These are phyloP conservation scores for Rhaphigaster nebulosa DNA, from an alignment of 2,888 invertebrate genomes.

Conservation along the genomic window DNA sequence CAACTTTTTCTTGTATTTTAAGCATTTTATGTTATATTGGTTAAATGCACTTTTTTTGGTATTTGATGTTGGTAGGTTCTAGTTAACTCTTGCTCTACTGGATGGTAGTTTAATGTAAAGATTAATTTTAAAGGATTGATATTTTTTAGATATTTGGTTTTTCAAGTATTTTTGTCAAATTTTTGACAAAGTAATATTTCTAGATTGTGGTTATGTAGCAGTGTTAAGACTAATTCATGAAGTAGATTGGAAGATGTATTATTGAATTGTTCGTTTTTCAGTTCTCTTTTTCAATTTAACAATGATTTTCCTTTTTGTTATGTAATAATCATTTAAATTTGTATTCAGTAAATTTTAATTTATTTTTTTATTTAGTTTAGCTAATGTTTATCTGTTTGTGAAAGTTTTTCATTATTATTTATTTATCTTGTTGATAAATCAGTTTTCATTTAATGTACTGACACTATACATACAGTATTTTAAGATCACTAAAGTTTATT, in stretches of 20 bases:
- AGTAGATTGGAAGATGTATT: background rate
- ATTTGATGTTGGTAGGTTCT: too few relatives aligned
- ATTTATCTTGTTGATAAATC: background rate
- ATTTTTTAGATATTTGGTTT: too few relatives aligned
- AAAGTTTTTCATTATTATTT: background rate
- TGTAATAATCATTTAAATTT: too few relatives aligned
- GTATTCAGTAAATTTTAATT: too few relatives aligned
- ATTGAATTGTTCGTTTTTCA: background rate
- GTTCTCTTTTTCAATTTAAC: background rate
- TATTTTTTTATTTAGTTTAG: background rate
- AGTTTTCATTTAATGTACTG: background rate
- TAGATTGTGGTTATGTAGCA: background rate
- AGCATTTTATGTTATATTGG: too few relatives aligned
- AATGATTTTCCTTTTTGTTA: too few relatives aligned
- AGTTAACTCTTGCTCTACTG: too few relatives aligned
- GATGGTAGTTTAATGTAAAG: too few relatives aligned
- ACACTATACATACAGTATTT: background rate
- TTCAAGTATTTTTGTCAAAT: background rate
- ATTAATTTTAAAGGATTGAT: too few relatives aligned
- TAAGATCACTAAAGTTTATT: background rate
- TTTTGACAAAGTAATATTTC: background rate
- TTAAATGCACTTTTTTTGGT: too few relatives aligned
- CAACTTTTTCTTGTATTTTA: too few relatives aligned
- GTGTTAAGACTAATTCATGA: background rate
- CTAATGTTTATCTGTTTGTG: background rate